phyloP scores from a whole-genome alignment of 2,888 invertebrate species.

The Amiota minor region DNA sequence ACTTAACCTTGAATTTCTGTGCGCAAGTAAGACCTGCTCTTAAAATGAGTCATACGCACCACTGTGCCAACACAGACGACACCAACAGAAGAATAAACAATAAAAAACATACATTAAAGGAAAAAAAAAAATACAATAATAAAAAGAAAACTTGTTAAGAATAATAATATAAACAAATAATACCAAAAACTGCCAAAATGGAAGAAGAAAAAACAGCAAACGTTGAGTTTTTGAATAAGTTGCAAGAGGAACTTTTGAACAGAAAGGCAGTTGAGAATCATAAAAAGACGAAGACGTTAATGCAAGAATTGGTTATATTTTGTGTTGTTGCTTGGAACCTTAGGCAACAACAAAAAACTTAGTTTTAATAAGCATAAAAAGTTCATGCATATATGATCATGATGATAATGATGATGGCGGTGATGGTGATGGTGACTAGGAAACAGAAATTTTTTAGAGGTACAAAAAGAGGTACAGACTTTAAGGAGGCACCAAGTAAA shows the following conservation, averaged over 20 bases:
- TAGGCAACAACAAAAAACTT: background rate
- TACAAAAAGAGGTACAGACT: background rate
- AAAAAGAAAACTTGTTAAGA: no score
- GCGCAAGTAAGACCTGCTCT: background rate
- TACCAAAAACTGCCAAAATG: no score
- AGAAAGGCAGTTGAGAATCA: background rate
- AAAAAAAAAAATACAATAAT: no score
- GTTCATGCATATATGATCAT: background rate
- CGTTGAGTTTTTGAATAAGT: background rate
- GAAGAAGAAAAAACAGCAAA: background rate
- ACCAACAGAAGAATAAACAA: background rate
- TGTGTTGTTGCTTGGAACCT: background rate
- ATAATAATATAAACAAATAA: no score
- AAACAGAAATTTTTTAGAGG: background rate
- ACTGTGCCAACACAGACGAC: background rate
- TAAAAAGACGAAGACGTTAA: background rate
- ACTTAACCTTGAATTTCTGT: constrained; percentile 25
- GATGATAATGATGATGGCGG: no score
- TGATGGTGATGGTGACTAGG: background rate
- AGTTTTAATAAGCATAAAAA: constrained; percentile 25
- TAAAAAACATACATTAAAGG: background rate
- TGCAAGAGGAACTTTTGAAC: no score
- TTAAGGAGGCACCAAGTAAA: background rate
- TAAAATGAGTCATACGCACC: constrained; percentile 25
- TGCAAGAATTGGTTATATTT: constrained; percentile 5